Conservation (phyloP, 2,113 vertebrate genomes). For the Galbula dea region DNA sequence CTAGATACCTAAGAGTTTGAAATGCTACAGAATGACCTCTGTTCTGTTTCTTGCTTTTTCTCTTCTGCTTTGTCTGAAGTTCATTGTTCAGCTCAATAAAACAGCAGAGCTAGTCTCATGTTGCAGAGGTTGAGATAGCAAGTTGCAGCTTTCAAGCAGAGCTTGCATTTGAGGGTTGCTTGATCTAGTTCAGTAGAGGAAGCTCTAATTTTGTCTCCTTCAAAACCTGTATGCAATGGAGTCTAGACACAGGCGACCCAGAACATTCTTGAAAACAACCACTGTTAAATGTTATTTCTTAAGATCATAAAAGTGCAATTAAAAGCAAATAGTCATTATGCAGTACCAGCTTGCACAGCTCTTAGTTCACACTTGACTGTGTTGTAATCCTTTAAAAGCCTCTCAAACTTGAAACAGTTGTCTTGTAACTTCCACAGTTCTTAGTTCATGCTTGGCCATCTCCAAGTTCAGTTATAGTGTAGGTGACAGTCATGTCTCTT, state of each 20-base stretch:
- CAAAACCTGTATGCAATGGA: neutral
- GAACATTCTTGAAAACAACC: neutral
- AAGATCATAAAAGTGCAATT: neutral
- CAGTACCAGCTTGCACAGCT: neutral
- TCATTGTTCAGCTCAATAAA: neutral
- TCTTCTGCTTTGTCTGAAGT: neutral
- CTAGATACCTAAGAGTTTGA: neutral
- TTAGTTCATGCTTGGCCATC: neutral
- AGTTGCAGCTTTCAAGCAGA: neutral
- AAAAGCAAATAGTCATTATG: neutral
- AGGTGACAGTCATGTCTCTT: neutral
- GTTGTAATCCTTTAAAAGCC: too few species aligned
- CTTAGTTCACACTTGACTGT: neutral
- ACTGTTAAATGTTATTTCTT: neutral
- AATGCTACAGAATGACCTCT: neutral
- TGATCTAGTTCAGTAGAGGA: neutral
- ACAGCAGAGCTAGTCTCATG: neutral
- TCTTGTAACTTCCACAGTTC: neutral
- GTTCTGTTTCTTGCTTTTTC: neutral
- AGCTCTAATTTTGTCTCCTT: neutral
- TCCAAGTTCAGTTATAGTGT: neutral
- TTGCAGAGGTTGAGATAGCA: neutral
- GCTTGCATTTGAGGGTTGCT: neutral
- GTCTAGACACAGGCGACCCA: neutral
- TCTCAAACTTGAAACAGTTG: too few species aligned